phyloP scores from a whole-genome alignment of 2,113 vertebrate genomes.

The Dipodomys stephensi region DNA sequence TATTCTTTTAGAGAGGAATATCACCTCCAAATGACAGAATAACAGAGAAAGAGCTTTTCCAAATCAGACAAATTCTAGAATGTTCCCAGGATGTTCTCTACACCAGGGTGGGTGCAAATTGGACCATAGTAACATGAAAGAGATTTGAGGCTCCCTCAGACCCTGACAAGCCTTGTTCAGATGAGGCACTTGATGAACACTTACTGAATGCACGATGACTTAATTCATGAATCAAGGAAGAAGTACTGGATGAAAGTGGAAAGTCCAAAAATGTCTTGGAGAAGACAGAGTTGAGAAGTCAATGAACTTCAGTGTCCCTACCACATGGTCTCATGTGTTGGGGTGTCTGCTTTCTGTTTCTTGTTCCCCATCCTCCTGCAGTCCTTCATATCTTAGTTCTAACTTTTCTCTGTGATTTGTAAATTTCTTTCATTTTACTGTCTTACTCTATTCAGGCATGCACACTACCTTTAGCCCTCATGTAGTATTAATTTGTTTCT shows the following conservation, averaged over 20 bases:
- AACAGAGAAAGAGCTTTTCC: neutral
- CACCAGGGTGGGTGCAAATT: neutral
- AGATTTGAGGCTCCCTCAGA: too few species aligned
- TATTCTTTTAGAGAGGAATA: neutral
- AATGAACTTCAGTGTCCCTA: neutral
- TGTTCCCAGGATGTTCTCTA: neutral
- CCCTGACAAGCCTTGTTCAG: neutral
- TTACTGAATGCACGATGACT: neutral
- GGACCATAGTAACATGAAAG: neutral
- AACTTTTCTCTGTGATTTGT: neutral
- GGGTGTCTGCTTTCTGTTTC: neutral
- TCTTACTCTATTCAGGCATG: conserved; percentile 1
- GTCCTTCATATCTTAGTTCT: neutral
- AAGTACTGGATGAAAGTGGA: neutral
- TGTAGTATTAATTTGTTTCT: neutral
- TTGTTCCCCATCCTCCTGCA: neutral
- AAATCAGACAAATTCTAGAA: neutral
- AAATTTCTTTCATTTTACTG: neutral
- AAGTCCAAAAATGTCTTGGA: neutral
- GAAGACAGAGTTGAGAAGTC: neutral
- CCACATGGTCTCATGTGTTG: neutral
- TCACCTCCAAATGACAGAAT: neutral
- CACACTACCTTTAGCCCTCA: neutral
- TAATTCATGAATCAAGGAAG: neutral
- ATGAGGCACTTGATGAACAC: neutral